Conservation (phyloP, 2,113 vertebrate genomes). For the Telmatochromis sp. region DNA sequence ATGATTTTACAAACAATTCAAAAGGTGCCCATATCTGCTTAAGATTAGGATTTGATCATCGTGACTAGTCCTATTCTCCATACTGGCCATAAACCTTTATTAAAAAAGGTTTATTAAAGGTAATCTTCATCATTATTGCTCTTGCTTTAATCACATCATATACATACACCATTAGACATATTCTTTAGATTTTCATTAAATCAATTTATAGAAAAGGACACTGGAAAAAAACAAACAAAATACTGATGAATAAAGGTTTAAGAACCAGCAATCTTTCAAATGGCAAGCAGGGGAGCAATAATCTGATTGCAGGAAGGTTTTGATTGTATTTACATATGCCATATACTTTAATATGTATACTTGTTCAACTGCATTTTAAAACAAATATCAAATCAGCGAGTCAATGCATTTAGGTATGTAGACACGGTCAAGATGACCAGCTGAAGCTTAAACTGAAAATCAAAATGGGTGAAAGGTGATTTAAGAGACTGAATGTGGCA, state of each 20-base stretch:
- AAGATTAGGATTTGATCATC: not conserved
- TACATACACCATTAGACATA: not conserved
- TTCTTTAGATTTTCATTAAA: not conserved
- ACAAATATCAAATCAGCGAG: not conserved
- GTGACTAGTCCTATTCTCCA: not conserved
- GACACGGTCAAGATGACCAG: not conserved
- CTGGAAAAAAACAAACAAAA: not conserved
- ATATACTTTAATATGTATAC: not conserved
- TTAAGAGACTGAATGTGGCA: not conserved
- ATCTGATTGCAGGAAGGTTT: not conserved
- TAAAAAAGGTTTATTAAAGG: not conserved
- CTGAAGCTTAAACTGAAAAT: not conserved
- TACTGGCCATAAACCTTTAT: not conserved
- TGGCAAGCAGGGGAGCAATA: not conserved
- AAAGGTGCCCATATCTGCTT: not conserved
- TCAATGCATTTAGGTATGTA: not conserved
- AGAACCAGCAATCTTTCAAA: not conserved
- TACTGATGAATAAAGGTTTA: not conserved
- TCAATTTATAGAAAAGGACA: not conserved
- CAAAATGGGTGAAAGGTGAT: not conserved
- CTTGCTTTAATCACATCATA: not conserved
- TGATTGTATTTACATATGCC: not conserved
- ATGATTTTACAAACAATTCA: not conserved
- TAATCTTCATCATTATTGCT: not conserved
- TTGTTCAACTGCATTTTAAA: not conserved